phyloP scores from a whole-genome alignment of 2,797 vertebrate species.

The Pogoniulus pusillus region DNA sequence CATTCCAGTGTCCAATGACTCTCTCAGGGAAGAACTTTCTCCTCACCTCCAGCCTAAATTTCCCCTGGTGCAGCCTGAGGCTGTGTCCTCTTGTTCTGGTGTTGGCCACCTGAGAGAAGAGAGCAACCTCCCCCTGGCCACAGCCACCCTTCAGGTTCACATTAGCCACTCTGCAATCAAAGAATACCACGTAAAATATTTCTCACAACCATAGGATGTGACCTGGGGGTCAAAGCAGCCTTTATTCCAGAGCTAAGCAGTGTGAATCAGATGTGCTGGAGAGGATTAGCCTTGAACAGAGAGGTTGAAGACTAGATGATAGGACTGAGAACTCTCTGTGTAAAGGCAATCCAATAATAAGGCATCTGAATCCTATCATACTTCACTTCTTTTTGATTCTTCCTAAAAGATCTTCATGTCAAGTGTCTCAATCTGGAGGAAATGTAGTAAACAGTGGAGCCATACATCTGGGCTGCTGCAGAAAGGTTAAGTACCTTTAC shows the following conservation, averaged over 20 bases:
- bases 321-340: background rate
- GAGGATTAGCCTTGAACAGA: background rate
- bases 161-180: too few relatives aligned
- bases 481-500: background rate
- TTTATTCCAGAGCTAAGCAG: background rate
- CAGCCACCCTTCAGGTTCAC: too few relatives aligned
- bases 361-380: background rate
- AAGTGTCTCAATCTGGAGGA: background rate
- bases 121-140: too few relatives aligned
- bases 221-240: background rate
- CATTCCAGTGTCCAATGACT: too few relatives aligned
- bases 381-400: background rate
- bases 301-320: background rate
- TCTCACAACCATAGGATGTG: too few relatives aligned
- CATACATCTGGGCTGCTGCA: background rate
- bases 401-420: background rate
- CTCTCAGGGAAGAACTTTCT: too few relatives aligned
- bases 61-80: too few relatives aligned
- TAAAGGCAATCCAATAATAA: background rate
- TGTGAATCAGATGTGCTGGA: background rate
- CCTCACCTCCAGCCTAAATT: too few relatives aligned
- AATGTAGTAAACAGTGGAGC: background rate
- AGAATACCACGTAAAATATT: too few relatives aligned
- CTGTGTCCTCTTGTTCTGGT: too few relatives aligned
- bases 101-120: too few relatives aligned